phyloP scores from a whole-genome alignment of 2,113 vertebrate genomes.

The Desmodus rotundus region DNA sequence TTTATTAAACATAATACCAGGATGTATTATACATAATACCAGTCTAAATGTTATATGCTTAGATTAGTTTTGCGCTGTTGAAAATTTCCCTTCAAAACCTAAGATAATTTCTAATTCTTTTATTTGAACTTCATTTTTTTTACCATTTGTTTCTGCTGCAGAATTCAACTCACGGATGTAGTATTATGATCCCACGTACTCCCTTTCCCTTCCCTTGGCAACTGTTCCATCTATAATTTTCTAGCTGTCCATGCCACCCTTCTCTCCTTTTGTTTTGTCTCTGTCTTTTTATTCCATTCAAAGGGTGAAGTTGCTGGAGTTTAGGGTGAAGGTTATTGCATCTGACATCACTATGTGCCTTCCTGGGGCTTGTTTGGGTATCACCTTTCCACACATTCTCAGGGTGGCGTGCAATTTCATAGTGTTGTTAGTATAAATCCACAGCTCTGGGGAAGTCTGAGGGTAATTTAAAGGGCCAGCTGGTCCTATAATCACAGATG shows the following conservation, averaged over 20 bases:
- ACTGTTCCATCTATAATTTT: background rate
- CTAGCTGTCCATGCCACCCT: background rate
- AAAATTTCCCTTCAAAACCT: background rate
- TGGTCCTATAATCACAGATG: background rate
- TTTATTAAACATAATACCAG: background rate
- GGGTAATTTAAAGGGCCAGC: background rate
- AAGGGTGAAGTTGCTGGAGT: background rate
- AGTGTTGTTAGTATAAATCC: background rate
- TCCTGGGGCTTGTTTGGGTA: background rate
- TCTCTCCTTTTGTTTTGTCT: background rate
- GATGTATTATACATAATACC: background rate
- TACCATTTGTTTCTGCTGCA: background rate
- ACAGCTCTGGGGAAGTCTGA: background rate
- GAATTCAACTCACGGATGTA: background rate
- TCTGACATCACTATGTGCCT: background rate
- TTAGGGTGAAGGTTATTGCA: background rate
- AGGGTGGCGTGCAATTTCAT: background rate
- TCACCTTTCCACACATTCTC: background rate
- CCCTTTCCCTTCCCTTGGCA: background rate
- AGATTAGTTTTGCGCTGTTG: background rate
- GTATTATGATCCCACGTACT: background rate
- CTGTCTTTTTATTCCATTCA: background rate
- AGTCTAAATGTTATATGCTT: background rate
- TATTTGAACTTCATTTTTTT: slow-evolving; percentile 12
- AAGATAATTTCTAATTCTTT: background rate